Percentiles rank a stretch among this genome's conserved stretches.
Conservation (phyloP, 2,113 vertebrate genomes). For the Leucopsar rothschildi region DNA sequence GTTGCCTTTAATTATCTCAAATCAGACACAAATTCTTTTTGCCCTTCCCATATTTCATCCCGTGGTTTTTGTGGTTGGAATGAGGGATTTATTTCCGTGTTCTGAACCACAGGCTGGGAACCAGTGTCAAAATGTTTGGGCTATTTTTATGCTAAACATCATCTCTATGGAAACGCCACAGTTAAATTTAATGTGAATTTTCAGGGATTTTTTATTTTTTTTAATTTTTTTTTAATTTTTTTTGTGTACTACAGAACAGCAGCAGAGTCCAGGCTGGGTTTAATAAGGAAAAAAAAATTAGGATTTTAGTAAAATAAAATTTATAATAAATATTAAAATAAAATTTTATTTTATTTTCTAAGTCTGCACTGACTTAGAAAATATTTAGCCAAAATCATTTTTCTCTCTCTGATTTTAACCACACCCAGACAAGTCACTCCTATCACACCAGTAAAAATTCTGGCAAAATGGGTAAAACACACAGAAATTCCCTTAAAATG, state of each 20-base stretch:
- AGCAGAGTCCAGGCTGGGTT: background rate
- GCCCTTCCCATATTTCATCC: background rate
- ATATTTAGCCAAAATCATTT: background rate
- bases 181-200: conserved; percentile 7
- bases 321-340: too few relatives aligned
- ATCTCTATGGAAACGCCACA: conserved; percentile 43
- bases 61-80: background rate
- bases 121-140: conserved; percentile 37
- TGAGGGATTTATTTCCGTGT: background rate
- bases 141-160: conserved; percentile 38
- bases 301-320: background rate
- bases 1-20: background rate
- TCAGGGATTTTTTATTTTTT: background rate
- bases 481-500: background rate
- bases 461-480: background rate
- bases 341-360: too few relatives aligned
- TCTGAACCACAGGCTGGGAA: background rate
- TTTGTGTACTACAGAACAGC: background rate
- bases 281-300: background rate
- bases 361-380: background rate
- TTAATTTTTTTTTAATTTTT: background rate
- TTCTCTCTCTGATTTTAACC: background rate
- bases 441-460: background rate
- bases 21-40: background rate
- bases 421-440: accelerated